Evolutionary conservation across 2,113 vertebrate species (phyloP).

Genomic region (Malurus cyaneus): DNA sequence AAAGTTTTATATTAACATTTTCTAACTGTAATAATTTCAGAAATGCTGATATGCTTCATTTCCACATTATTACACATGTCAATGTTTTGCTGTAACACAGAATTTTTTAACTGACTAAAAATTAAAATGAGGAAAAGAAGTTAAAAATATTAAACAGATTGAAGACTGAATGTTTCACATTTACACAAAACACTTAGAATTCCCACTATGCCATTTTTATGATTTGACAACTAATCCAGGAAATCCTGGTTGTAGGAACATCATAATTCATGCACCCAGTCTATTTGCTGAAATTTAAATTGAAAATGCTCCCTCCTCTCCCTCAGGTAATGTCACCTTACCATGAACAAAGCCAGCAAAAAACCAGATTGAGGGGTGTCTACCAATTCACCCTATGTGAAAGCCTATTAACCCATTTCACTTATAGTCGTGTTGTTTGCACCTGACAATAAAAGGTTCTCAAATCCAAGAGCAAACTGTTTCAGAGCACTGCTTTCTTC

Average conservation of each 20-base stretch:
- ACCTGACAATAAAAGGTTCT: background rate
- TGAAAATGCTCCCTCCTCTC: background rate
- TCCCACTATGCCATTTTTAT: background rate
- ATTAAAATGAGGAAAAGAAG: background rate
- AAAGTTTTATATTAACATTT: background rate
- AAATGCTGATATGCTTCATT: conserved; percentile 28
- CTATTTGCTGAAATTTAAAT: background rate
- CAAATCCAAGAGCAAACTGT: background rate
- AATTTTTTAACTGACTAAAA: background rate
- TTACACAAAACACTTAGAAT: background rate
- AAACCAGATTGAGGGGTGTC: background rate
- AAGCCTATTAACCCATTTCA: background rate
- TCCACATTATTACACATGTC: background rate
- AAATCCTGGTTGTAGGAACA: background rate
- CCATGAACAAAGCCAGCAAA: background rate
- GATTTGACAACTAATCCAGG: background rate
- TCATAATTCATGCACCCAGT: background rate
- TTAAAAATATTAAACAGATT: background rate
- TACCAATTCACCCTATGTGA: background rate
- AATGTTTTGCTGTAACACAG: background rate
- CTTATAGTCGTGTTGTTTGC: background rate
- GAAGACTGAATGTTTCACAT: background rate
- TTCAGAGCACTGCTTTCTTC: background rate
- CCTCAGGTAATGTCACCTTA: background rate
- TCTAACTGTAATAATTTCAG: background rate